Evolutionary conservation across 1,140 invertebrate genomes (phyloP).

Genomic region (Dolichoris vasculosae): DNA sequence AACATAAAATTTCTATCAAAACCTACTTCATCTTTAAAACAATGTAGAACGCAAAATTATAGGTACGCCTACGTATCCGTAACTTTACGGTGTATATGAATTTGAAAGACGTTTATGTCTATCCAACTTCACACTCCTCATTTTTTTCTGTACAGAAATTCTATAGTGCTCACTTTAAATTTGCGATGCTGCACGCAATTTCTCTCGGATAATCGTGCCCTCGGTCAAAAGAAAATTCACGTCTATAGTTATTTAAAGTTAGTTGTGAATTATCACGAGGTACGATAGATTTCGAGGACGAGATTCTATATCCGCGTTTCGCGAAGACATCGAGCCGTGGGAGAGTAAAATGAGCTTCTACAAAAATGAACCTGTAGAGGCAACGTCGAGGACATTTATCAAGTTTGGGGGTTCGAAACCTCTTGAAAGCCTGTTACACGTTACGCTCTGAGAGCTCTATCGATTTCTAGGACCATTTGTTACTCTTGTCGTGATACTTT

Average conservation of each 20-base stretch:
- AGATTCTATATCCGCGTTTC: constrained; percentile 7
- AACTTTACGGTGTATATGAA: too few relatives aligned
- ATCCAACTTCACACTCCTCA: too few relatives aligned
- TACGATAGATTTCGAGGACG: neutral
- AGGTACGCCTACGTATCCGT: neutral
- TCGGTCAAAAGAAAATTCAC: neutral
- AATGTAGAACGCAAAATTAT: neutral
- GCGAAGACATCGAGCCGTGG: neutral
- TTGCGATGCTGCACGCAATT: too few relatives aligned
- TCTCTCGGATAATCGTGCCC: too few relatives aligned
- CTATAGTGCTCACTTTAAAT: too few relatives aligned
- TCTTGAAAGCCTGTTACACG: too few relatives aligned
- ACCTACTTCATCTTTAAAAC: neutral
- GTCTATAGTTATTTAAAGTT: constrained; percentile 1
- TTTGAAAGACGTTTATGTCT: too few relatives aligned
- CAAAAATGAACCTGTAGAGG: neutral
- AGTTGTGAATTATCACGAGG: neutral
- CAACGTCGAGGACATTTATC: neutral
- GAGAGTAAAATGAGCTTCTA: neutral
- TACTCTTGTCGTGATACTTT: neutral
- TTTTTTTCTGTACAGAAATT: too few relatives aligned
- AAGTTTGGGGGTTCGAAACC: neutral
- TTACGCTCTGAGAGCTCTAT: neutral
- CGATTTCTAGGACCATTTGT: neutral
- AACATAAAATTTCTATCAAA: neutral